Evolutionary conservation across 2,888 invertebrate genomes (phyloP), one percentile per base, ranked within the genome.

Genomic region (Dione juno): DNA sequence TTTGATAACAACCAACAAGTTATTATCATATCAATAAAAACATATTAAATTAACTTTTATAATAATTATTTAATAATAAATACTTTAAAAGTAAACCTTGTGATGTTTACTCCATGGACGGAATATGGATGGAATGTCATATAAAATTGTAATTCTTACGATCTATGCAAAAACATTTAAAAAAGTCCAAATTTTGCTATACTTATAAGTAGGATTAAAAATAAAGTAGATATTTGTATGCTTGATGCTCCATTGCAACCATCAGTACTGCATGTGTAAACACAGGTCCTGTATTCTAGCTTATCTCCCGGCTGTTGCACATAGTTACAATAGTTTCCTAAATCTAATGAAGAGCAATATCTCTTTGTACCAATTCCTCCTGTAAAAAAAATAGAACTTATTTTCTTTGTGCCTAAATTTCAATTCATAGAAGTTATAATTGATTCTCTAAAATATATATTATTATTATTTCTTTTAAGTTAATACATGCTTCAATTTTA

Each of bases 281-380:
- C 95, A 86, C 98, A 98, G 3, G 98, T 97, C 76, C 98, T 94
- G 86, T 98, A 98, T 71, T 95, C 95, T 79, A 97, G 88, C 79
- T 94, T 94, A 84, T 98, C 98, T n/a, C 98, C 98, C 9, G 96
- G 96, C 77, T 98, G 96, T 74, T 94, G 92, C 0, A 98, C 97
- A 86, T 97, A 97, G 83, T 98, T 96, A 87, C 98, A 98, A 80
- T 97, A 97, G 86, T 97, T 97, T 16, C 98, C 98, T 81, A 97
- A 90, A 86, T 98, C 96, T 80, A 96, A 90, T 0, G 98, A 95
- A 1, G 98, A 98, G 85, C 98, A 98, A 83, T 95, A 98, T 75
- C 98, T 94, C 80, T 96, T 96, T 45, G 98, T 97, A 58, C 98
- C 97, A 74, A 98, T 96, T 28, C 97, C 97, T 90, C 97, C 97